Evolutionary conservation across 1,140 invertebrate genomes (phyloP).

Genomic region (Aradophagus sp.): DNA sequence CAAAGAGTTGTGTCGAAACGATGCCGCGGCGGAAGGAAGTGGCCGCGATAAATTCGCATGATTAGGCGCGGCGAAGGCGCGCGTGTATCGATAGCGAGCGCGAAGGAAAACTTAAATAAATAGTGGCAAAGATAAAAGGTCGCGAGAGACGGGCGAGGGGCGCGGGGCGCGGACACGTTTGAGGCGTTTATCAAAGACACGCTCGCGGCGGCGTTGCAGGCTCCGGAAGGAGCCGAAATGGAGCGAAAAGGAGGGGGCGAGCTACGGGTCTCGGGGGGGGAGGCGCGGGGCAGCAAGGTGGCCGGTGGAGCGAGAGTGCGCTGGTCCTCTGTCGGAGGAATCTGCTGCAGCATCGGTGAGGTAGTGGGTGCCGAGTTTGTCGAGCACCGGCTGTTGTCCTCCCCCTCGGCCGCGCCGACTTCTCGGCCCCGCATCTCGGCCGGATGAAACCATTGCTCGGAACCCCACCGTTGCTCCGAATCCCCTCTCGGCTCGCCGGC

Average conservation of each 20-base stretch:
- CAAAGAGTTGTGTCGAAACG: no score
- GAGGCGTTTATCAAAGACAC: slow-evolving; percentile 37
- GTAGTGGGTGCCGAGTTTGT: slow-evolving; percentile 65
- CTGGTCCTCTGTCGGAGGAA: slow-evolving; percentile 56
- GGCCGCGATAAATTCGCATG: no score
- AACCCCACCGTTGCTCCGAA: slow-evolving; percentile 42
- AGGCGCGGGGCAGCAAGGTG: slow-evolving; percentile 1
- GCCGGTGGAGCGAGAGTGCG: no score
- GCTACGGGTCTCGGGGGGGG: neutral
- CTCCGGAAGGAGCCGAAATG: slow-evolving; percentile 38
- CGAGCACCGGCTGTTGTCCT: slow-evolving; percentile 69
- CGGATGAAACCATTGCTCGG: slow-evolving; percentile 52
- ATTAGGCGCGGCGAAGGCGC: no score
- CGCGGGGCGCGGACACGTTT: slow-evolving; percentile 34
- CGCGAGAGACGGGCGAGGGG: no score
- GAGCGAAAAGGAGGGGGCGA: slow-evolving; percentile 15
- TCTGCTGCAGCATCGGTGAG: slow-evolving; percentile 63
- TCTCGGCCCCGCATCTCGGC: slow-evolving; percentile 42
- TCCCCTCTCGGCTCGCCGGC: slow-evolving; percentile 42
- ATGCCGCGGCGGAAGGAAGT: no score
- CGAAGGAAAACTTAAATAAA: no score
- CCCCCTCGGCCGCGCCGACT: slow-evolving; percentile 30
- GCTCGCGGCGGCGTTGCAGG: slow-evolving; percentile 16
- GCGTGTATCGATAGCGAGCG: no score
- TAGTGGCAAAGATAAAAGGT: no score